Evolutionary conservation across 1,140 invertebrate species (phyloP).

Genomic region (Drosophila mauritiana): DNA sequence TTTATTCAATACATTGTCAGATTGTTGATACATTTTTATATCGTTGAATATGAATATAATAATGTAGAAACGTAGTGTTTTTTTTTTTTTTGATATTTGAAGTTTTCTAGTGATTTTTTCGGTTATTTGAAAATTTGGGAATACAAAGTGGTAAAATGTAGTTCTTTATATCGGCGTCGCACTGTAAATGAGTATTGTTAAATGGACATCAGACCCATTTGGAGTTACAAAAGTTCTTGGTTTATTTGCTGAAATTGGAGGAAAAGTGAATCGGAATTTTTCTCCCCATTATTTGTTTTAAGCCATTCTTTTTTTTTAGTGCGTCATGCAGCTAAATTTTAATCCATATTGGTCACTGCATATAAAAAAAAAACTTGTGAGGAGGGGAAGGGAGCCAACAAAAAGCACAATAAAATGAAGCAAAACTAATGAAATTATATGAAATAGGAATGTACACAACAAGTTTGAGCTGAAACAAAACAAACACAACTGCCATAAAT

Average conservation of each 20-base stretch:
- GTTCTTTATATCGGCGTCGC: slow-evolving; percentile 2
- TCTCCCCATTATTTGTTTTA: too few relatives aligned
- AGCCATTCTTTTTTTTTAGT: background rate
- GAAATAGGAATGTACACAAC: slow-evolving; percentile 69
- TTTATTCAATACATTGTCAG: too few relatives aligned
- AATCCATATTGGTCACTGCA: background rate
- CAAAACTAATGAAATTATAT: slow-evolving; percentile 80
- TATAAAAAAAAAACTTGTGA: background rate
- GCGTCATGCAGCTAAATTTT: background rate
- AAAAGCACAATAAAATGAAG: slow-evolving; percentile 58
- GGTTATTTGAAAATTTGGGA: too few relatives aligned
- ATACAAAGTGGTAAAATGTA: background rate
- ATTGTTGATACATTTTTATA: too few relatives aligned
- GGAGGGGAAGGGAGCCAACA: slow-evolving; percentile 7
- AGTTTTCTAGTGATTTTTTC: too few relatives aligned
- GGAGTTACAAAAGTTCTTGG: background rate
- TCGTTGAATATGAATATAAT: too few relatives aligned
- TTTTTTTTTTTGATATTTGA: too few relatives aligned
- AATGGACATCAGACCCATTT: slow-evolving; percentile 30
- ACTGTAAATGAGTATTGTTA: slow-evolving; percentile 14
- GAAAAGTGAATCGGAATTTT: slow-evolving; percentile 12
- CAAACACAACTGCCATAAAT: slow-evolving; percentile 59
- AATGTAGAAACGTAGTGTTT: too few relatives aligned
- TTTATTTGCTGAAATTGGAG: slow-evolving; percentile 8
- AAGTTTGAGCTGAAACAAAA: slow-evolving; percentile 38